Base-by-base conservation (phyloP, 2,888 invertebrate genomes). In the Aleiodes alternator region DNA sequence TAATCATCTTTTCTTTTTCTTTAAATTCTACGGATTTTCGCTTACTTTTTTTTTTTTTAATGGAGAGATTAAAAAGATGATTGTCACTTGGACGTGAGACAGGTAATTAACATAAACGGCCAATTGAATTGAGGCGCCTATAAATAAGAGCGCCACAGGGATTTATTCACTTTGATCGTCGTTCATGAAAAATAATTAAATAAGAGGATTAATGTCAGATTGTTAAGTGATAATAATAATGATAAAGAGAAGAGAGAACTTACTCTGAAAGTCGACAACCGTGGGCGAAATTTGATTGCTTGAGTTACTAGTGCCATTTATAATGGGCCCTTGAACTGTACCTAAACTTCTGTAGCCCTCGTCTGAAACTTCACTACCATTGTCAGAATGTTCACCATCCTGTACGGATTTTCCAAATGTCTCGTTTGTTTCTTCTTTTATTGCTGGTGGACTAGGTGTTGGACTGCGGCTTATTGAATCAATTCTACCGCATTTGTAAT, bases 271-370 rank as follows among this genome's bases (percentile, higher is more conserved):
- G 83, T 87, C 87, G 82, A 84, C 87, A 85, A 86, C 84, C 84
- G 83, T 86, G 79, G 86, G 84, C 81, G 84, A 82, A 69, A 79
- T 81, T 76, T 86, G 87, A 66, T 82, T 84, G 76, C 78, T 78
- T 59, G 77, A 78, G 68, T 70, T 76, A 66, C 64, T 68, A 31
- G 82, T 78, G 71, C 81, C 92, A 55, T 91, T 91, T 0, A 91
- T 91, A 31, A 92, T 85, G 12, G 69, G 12, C 48, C 31, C 51
- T 78, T 93, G 92, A 57, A 93, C 93, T 64, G 95, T 92, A 0
- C 95, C 95, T 84, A 96, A 90, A 85, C 96, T 96, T 84, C 96
- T 92, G 88, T 96, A 96, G 0, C 96, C 96, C 85, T 96, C 96
- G 88, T 96, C 96, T 34, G 95, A 96, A 31, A 96, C 95, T 87